Evolutionary conservation across 2,797 vertebrate genomes (phyloP).

Genomic region (Micropoecilia bifurca): DNA sequence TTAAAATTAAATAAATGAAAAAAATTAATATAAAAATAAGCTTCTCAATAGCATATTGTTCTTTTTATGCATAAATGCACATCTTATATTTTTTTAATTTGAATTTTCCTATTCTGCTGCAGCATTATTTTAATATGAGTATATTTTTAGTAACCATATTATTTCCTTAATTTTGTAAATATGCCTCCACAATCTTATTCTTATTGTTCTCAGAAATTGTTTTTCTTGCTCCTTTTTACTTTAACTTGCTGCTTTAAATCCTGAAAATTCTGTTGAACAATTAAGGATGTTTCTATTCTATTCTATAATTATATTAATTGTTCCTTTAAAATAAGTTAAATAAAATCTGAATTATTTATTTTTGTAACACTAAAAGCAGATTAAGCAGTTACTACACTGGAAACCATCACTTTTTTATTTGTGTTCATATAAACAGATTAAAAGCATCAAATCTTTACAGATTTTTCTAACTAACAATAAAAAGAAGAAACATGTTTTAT

Average conservation of each 20-base stretch:
- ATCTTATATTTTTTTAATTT: background rate
- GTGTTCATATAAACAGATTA: background rate
- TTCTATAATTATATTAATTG: no score
- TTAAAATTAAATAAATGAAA: no score
- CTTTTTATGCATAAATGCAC: background rate
- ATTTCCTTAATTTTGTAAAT: background rate
- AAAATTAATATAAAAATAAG: no score
- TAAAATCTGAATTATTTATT: background rate
- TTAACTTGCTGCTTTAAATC: background rate
- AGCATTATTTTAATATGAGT: background rate
- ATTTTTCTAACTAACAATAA: background rate
- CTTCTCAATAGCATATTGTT: no score
- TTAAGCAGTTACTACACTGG: background rate
- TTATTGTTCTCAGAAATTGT: background rate
- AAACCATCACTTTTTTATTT: background rate
- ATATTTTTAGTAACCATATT: background rate
- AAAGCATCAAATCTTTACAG: background rate
- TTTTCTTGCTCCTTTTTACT: background rate
- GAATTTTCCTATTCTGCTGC: background rate
- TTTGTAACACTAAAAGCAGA: background rate
- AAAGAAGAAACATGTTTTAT: background rate
- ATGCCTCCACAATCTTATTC: background rate
- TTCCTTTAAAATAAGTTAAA: background rate
- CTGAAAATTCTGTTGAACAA: background rate
- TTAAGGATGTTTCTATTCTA: background rate